Conservation (phyloP, 2,113 vertebrate species). For the Herpetotheres cachinnans region DNA sequence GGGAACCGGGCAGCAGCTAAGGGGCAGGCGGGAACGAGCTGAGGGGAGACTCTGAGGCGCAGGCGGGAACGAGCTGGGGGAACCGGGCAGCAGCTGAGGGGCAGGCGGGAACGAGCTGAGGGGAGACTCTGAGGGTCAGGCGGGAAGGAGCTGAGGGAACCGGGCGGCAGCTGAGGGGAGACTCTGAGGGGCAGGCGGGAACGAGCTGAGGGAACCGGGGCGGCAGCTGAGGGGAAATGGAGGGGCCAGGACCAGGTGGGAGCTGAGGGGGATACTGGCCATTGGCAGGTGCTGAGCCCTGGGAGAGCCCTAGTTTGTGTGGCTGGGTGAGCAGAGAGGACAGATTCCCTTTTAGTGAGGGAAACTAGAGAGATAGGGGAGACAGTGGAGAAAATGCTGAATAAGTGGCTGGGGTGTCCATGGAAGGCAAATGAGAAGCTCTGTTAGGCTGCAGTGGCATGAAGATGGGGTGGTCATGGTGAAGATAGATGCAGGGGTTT, state of each 20-base stretch:
- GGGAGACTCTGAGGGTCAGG: background rate
- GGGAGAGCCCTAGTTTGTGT: background rate
- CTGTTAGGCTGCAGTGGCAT: background rate
- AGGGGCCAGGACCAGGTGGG: background rate
- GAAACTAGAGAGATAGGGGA: background rate
- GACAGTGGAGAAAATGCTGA: background rate
- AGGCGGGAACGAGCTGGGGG: background rate
- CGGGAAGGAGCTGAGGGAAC: background rate
- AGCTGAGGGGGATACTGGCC: background rate
- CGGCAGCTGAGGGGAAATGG: fast-evolving
- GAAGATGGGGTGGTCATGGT: background rate
- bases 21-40: background rate
- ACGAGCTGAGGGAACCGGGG: background rate
- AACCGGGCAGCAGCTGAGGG: background rate
- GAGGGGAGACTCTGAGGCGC: too few species aligned
- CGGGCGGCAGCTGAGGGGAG: fast-evolving
- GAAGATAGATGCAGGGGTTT: background rate
- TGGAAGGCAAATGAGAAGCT: background rate
- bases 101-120: background rate
- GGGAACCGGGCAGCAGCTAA: too few species aligned
- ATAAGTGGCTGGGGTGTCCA: background rate
- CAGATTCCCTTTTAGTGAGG: too few species aligned
- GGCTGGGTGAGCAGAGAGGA: background rate
- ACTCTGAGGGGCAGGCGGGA: background rate
- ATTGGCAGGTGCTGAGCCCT: background rate